These are phyloP conservation scores for Trileptium ribeirensis DNA, from an alignment of 2,888 invertebrate species.

Conservation along the genomic window DNA sequence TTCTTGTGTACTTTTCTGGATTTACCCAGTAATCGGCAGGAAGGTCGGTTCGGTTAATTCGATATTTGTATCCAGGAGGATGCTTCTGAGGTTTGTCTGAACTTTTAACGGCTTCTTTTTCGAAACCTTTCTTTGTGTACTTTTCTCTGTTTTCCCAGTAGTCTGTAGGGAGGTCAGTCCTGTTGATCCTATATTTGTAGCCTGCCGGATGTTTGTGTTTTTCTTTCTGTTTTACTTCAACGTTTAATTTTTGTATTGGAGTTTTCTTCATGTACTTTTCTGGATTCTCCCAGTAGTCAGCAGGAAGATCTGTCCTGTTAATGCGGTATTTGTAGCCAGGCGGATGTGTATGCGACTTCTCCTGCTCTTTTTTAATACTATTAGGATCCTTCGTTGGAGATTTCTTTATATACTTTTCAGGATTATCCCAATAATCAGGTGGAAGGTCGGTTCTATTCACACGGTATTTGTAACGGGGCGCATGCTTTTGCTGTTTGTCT, in stretches of 20 bases:
- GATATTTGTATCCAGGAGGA: background rate
- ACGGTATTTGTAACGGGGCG: background rate
- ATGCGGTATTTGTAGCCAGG: background rate
- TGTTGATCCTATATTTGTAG: background rate
- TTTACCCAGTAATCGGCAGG: background rate
- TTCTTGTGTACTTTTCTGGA: background rate
- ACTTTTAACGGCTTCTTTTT: background rate
- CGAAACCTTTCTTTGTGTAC: no score
- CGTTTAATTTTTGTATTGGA: no score
- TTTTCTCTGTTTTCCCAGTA: background rate
- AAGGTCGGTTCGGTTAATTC: background rate
- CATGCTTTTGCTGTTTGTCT: background rate
- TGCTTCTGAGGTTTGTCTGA: no score
- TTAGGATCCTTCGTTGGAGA: background rate
- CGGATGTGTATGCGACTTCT: background rate
- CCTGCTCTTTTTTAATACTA: background rate
- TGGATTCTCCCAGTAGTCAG: background rate
- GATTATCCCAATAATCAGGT: background rate
- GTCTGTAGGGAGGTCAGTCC: background rate
- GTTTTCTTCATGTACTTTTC: background rate
- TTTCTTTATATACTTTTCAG: background rate
- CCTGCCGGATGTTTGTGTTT: background rate
- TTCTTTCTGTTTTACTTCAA: background rate
- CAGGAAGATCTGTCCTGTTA: background rate
- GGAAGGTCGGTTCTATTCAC: background rate